Evolutionary conservation across 2,797 vertebrate species (phyloP).

Genomic region (Trachops cirrhosus): DNA sequence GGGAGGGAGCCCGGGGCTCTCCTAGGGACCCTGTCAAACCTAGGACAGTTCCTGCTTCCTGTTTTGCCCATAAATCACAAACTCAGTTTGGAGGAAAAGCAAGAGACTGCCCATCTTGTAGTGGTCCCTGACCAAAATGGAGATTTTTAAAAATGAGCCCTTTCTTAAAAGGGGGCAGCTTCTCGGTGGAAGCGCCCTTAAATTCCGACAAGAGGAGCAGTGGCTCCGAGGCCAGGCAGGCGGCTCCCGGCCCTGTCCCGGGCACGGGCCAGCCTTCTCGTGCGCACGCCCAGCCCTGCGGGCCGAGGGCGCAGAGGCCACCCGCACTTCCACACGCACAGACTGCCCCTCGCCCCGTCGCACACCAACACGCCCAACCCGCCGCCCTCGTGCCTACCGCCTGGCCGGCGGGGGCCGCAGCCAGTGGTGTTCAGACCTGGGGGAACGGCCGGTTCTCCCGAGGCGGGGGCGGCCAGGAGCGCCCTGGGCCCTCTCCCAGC

Average conservation of each 20-base stretch:
- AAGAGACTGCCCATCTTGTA: neutral
- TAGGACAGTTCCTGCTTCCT: neutral
- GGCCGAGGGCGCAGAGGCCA: neutral
- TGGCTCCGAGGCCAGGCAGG: neutral
- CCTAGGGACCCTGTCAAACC: neutral
- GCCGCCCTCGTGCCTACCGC: accelerated
- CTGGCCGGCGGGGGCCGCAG: accelerated
- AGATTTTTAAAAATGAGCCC: neutral
- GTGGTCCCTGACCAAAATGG: neutral
- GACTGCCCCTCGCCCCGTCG: no score
- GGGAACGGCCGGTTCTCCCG: no score
- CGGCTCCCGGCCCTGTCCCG: no score
- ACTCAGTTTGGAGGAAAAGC: neutral
- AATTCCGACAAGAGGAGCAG: no score
- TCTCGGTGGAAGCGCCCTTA: neutral
- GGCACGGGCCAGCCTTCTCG: neutral
- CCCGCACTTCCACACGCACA: neutral
- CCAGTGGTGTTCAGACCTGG: neutral
- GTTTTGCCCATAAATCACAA: neutral
- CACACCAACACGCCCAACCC: accelerated
- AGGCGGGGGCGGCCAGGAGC: accelerated
- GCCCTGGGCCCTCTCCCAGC: neutral
- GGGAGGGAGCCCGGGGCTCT: no score
- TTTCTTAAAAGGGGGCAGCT: neutral
- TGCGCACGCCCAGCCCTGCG: neutral